Conservation (phyloP, 1,140 invertebrate genomes). For the Drosophila kepulauana region DNA sequence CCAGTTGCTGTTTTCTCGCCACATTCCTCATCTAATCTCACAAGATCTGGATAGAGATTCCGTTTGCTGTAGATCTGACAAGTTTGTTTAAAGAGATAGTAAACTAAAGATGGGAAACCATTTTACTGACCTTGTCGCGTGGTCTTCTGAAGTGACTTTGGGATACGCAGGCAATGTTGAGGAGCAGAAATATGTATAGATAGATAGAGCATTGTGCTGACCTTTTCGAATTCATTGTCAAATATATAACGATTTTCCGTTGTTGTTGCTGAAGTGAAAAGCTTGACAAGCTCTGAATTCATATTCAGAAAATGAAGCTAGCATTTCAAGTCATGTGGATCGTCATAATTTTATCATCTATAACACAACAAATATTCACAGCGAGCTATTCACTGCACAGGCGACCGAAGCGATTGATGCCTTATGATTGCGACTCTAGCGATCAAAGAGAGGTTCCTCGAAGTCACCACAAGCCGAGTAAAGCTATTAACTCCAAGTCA, state of each 20-base stretch:
- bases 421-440: neutral
- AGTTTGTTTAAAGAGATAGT: neutral
- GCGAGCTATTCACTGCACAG: neutral
- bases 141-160: slow-evolving; percentile 29
- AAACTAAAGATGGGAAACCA: no score
- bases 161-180: slow-evolving; percentile 35
- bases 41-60: slow-evolving; percentile 18
- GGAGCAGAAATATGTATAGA: slow-evolving; percentile 42
- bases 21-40: slow-evolving; percentile 7
- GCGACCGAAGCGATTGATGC: neutral
- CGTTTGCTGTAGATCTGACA: slow-evolving; percentile 43
- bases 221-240: slow-evolving; percentile 29
- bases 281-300: slow-evolving; percentile 20
- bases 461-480: neutral
- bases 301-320: slow-evolving; percentile 53
- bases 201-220: slow-evolving; percentile 48
- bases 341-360: slow-evolving; percentile 31
- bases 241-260: neutral
- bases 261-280: slow-evolving; percentile 18
- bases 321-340: slow-evolving; percentile 53
- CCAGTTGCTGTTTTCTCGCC: neutral
- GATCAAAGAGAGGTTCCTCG: neutral
- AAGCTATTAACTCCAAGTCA: slow-evolving; percentile 28
- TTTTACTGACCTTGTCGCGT: slow-evolving; percentile 39
- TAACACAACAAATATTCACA: slow-evolving; percentile 16